A percentile compares a stretch with the other conserved stretches of the same genome.
phyloP scores from a whole-genome alignment of 2,113 vertebrate species.

The Polypterus senegalus region DNA sequence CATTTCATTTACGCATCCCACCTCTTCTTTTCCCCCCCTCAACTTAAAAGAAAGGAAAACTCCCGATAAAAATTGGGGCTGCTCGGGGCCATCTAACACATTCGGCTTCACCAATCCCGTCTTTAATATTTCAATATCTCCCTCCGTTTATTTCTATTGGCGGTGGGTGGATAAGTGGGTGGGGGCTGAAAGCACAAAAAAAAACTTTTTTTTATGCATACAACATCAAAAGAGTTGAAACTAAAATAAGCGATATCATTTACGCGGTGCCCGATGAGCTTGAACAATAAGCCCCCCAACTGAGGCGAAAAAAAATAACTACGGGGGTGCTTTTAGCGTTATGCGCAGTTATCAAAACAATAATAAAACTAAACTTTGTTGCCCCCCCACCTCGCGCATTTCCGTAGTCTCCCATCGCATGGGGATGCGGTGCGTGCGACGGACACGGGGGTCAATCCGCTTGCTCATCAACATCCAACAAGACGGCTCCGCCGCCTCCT shows the following conservation, averaged over 20 bases:
- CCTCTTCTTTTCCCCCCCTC: neutral
- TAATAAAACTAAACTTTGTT: conserved; percentile 1
- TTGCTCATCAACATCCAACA: conserved; percentile 34
- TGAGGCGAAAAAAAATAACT: no score
- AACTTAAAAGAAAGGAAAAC: conserved; percentile 15
- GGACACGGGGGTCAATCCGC: conserved; percentile 20
- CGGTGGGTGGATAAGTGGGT: conserved; percentile 4
- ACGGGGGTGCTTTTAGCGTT: no score
- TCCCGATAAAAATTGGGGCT: no score
- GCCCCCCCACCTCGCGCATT: no score
- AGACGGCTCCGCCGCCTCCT: conserved; percentile 20
- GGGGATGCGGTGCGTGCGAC: no score
- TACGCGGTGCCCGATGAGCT: no score
- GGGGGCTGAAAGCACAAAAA: conserved; percentile 1
- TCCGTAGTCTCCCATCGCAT: no score
- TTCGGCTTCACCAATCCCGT: no score
- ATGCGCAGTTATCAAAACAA: conserved; percentile 4
- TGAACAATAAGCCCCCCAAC: no score
- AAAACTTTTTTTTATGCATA: neutral
- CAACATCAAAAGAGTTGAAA: no score
- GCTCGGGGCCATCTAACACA: no score
- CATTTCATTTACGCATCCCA: conserved; percentile 10
- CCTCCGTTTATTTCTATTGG: conserved; percentile 8
- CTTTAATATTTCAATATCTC: conserved; percentile 7
- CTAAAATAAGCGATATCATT: no score